Base-by-base conservation (phyloP, 2,888 invertebrate species). In the Apodemia hepburni region DNA sequence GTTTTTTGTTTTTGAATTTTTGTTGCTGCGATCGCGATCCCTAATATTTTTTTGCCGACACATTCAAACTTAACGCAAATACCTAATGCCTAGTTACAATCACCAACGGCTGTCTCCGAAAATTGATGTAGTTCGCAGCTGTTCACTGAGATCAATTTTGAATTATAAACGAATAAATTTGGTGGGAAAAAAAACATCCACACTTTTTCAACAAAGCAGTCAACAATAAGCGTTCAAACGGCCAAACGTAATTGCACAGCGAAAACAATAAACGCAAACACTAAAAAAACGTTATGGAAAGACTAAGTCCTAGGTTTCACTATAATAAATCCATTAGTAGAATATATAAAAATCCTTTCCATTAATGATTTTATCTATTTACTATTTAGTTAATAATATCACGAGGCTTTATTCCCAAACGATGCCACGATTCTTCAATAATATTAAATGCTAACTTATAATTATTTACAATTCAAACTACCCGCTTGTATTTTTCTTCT, bases 321-420 rank as follows among this genome's bases (percentile, higher is more conserved):
- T 88, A 91, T 76, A 82, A 87, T 89, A 85, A 86, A 89, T 87
- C 86, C 85, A 87, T 89, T 86, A 89, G 85, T 87, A 87, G 88
- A 90, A 90, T 90, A 91, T 90, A 90, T 90, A 90, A 89, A 90
- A 91, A 88, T 87, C 83, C 87, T 87, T 86, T 89, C 87, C 86
- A 81, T 85, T 88, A 89, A 87, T 88, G 89, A 87, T 90, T 89
- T 88, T 81, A 87, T 87, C 86, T 89, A 90, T 88, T 87, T 81
- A 81, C 86, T 90, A 89, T 87, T 84, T 87, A 86, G 80, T 87
- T 88, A 82, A 85, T 87, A 88, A 90, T 91, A 91, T 91, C 91
- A 91, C 91, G 91, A 87, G 90, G 91, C 88, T 82, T 78, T 78
- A 80, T 81, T 82, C 81, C 81, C 77, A 76, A 83, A 82, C 75